Percentiles rank a stretch among this genome's conserved stretches.
These are phyloP conservation scores for Chrysolina oricalcia DNA, from an alignment of 2,888 invertebrate species.

Conservation along the genomic window DNA sequence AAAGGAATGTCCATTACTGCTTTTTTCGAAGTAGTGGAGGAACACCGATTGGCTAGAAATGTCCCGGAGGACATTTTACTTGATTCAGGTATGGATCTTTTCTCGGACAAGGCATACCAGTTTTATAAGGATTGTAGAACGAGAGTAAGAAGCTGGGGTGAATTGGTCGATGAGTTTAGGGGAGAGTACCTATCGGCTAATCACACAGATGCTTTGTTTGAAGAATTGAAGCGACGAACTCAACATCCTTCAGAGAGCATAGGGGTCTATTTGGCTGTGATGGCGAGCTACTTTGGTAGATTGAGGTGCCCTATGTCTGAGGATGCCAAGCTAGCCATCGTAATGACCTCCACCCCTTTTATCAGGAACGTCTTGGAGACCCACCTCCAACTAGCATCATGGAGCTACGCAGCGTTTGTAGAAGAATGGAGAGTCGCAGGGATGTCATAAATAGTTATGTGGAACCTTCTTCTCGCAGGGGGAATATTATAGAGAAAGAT, in stretches of 20 bases:
- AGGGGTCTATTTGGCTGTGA: too few species aligned
- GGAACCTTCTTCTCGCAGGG: too few species aligned
- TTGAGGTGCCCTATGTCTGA: constrained; percentile 7
- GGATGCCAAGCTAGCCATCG: background rate
- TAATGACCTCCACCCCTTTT: background rate
- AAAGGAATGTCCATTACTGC: background rate
- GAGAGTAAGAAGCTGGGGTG: constrained; percentile 24
- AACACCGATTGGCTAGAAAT: background rate
- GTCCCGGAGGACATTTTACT: background rate
- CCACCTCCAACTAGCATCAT: background rate
- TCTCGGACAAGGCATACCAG: too few species aligned
- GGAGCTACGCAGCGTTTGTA: constrained; percentile 17
- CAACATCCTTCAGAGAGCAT: constrained; percentile 3
- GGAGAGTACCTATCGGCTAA: constrained; percentile 20
- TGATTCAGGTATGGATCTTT: constrained; percentile 35
- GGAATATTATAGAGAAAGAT: too few species aligned
- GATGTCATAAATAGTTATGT: too few species aligned
- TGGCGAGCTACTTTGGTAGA: constrained; percentile 28
- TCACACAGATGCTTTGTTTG: constrained; percentile 23
- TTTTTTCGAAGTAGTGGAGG: background rate
- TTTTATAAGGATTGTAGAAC: constrained; percentile 25
- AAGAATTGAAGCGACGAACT: constrained; percentile 18
- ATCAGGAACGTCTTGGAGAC: constrained; percentile 16
- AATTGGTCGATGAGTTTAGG: constrained; percentile 24
- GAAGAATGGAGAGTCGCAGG: background rate